Conservation (phyloP, 1,140 invertebrate genomes). For the Bombus pyrosoma region DNA sequence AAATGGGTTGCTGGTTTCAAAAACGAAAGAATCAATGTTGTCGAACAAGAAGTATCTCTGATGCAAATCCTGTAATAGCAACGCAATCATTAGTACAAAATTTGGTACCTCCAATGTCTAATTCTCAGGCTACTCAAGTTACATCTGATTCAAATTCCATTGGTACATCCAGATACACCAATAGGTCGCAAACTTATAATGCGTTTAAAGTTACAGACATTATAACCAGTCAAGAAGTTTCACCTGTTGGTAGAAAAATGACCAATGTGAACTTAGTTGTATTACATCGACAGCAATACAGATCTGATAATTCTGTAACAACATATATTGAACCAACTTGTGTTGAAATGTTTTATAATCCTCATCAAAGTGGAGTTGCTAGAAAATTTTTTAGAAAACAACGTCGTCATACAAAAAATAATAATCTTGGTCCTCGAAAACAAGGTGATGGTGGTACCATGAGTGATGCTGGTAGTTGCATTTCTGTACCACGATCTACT, state of each 20-base stretch:
- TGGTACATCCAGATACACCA: conserved; percentile 75
- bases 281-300: conserved; percentile 87
- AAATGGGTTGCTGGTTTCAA: conserved; percentile 85
- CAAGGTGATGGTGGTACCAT: conserved; percentile 85
- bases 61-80: conserved; percentile 84
- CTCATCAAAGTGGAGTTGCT: conserved; percentile 95
- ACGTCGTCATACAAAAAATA: conserved; percentile 87
- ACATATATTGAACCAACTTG: conserved; percentile 86
- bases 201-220: conserved; percentile 64
- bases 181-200: conserved; percentile 74
- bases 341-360: conserved; percentile 95
- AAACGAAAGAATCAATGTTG: conserved; percentile 85
- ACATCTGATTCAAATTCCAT: conserved; percentile 79
- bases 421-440: conserved; percentile 87
- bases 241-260: conserved; percentile 76
- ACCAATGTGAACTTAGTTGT: conserved; percentile 86
- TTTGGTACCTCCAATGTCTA: conserved; percentile 71
- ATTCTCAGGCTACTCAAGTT: conserved; percentile 78
- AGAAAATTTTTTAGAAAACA: conserved; percentile 96
- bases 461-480: conserved; percentile 81
- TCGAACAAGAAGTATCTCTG: conserved; percentile 86
- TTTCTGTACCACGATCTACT: conserved; percentile 80
- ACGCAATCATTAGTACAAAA: conserved; percentile 80
- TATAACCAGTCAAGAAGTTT: conserved; percentile 71
- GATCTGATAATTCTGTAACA: conserved; percentile 87